Percentiles rank a stretch among this genome's conserved stretches.
phyloP scores from a whole-genome alignment of 2,113 vertebrate species.

The Cyprinodon tularosa region DNA sequence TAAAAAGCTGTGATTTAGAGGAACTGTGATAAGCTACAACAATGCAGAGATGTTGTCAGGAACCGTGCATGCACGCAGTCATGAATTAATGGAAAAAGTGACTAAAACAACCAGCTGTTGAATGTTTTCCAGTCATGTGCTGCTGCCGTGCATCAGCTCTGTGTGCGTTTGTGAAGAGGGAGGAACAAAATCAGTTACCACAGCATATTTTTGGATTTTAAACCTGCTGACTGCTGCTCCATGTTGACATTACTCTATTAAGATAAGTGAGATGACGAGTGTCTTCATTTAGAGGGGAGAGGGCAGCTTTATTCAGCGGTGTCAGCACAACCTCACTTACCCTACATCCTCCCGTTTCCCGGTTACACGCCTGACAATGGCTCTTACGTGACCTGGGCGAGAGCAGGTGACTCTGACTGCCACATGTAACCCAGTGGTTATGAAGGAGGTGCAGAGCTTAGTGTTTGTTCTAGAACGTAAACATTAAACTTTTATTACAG shows the following conservation, averaged over 20 bases:
- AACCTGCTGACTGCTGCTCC: constrained; percentile 13
- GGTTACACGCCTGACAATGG: constrained; percentile 45
- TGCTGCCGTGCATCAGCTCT: neutral
- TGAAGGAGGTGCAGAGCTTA: constrained; percentile 4
- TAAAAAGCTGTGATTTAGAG: neutral
- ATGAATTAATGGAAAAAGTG: constrained; percentile 9
- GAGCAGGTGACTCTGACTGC: constrained; percentile 29
- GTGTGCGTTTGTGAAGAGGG: neutral
- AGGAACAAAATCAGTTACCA: neutral
- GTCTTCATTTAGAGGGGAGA: constrained; percentile 3
- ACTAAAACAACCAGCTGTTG: neutral
- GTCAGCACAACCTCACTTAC: constrained; percentile 50
- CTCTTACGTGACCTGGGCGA: constrained; percentile 44
- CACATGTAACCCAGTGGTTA: constrained; percentile 24
- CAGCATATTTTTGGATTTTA: neutral
- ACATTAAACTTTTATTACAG: neutral
- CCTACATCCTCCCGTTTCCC: constrained; percentile 61
- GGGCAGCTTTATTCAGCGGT: constrained; percentile 30
- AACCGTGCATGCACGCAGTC: constrained; percentile 1
- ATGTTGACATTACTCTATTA: constrained; percentile 14
- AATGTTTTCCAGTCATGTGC: constrained; percentile 8
- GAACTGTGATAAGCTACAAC: neutral
- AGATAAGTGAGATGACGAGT: constrained; percentile 18
- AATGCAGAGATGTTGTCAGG: neutral
- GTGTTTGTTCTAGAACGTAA: constrained; percentile 4